phyloP scores from a whole-genome alignment of 2,797 vertebrate genomes.

The Argyrosomus regius region DNA sequence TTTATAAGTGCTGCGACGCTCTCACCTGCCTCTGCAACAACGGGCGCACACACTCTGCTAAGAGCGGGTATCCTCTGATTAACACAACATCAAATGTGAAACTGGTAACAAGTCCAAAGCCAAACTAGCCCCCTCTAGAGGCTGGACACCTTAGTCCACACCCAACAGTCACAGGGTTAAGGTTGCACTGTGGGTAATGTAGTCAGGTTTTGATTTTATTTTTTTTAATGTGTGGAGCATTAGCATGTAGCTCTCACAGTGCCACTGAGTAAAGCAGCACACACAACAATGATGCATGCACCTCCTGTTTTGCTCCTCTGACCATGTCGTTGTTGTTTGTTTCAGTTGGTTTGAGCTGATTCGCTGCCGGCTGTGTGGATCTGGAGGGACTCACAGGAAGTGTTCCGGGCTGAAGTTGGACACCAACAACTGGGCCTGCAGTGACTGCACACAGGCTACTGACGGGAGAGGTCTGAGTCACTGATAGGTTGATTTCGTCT shows the following conservation, averaged over 20 bases:
- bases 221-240: too few species aligned
- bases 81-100: background rate
- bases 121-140: background rate
- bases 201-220: too few species aligned
- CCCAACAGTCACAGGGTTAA: too few species aligned
- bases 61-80: conserved; percentile 72
- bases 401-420: conserved; percentile 87
- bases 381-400: conserved; percentile 92
- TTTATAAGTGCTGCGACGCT: conserved; percentile 90
- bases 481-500: background rate
- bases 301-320: too few species aligned
- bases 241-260: too few species aligned
- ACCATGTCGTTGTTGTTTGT: conserved; percentile 44
- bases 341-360: conserved; percentile 92
- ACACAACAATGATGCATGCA: too few species aligned
- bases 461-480: conserved; percentile 82
- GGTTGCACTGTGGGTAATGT: background rate
- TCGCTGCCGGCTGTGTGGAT: conserved; percentile 93
- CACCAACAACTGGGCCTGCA: conserved; percentile 91
- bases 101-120: background rate
- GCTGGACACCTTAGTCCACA: background rate
- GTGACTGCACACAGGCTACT: conserved; percentile 88
- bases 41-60: conserved; percentile 88
- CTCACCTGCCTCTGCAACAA: conserved; percentile 85
- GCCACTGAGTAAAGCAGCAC: too few species aligned